Evolutionary conservation across 2,113 vertebrate genomes (phyloP).

Genomic region (Vidua macroura): DNA sequence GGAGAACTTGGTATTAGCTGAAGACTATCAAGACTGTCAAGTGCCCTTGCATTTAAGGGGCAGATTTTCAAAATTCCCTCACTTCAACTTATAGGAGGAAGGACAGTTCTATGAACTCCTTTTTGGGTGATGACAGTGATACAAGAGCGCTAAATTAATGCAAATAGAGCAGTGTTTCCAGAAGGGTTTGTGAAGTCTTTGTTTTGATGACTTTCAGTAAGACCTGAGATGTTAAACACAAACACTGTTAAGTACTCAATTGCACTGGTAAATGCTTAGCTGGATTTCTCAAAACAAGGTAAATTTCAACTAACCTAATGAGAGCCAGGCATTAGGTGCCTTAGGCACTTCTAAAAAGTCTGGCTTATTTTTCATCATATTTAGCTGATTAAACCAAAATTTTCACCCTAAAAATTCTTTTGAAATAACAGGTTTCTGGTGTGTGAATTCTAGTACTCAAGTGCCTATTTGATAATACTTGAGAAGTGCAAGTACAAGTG

Average conservation of each 20-base stretch:
- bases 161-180: background rate
- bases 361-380: background rate
- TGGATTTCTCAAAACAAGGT: background rate
- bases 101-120: background rate
- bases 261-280: background rate
- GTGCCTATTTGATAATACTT: background rate
- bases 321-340: background rate
- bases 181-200: background rate
- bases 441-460: background rate
- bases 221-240: background rate
- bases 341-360: background rate
- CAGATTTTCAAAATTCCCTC: background rate
- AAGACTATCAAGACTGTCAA: background rate
- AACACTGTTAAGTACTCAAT: background rate
- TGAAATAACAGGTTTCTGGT: background rate
- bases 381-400: background rate
- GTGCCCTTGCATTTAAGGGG: background rate
- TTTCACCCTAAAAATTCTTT: background rate
- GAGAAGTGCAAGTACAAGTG: background rate
- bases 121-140: background rate
- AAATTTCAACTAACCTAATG: background rate
- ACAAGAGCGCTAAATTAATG: background rate
- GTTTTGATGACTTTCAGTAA: background rate
- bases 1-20: background rate
- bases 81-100: background rate